Evolutionary conservation across 1,140 invertebrate genomes (phyloP), one percentile per base, ranked within the genome.

Genomic region (Leptoteleia sp.): DNA sequence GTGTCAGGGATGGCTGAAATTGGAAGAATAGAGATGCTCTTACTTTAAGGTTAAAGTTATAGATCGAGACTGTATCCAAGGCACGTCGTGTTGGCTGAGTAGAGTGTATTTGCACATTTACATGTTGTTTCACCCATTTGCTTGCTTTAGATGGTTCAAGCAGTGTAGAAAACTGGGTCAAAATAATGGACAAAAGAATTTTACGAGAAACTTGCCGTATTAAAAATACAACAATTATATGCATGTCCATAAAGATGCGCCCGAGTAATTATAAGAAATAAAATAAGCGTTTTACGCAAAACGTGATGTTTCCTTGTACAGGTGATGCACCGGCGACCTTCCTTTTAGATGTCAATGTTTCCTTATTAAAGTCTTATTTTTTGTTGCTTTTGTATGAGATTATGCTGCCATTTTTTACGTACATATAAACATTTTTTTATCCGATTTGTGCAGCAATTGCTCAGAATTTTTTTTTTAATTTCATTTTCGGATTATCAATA

Each of bases 51-150:
- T 79, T 75, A 71, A 65, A 71, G 70, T 59, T 47, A 55, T 22
- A 59, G 62, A 68, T 65, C 45, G 48, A 73, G 47, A 75, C 40
- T 43, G 42, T 47, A 68, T 57, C 55, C 16, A 22, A 70, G 31
- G 43, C 55, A 65, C 71, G 43, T 64, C 47, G 16, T 43, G 27
- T n/a, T 48, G 12, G 40, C 25, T 40, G 52, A 72, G 68, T 64
- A 19, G 35, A 79, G 68, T 64, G 17, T 73, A 73, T 79, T 79
- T 79, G 55, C 62, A 79, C 76, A 68, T 73, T 79, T 73, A 73
- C 76, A 67, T 79, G 68, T 79, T 73, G 68, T 79, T 79, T 70
- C 45, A 40, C 62, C 68, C 47, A 70, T 79, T 79, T 48, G 27
- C 62, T 22, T 64, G 62, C 68, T 70, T 48, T 50, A 50, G 42